These are phyloP conservation scores for Tachycineta bicolor DNA, from an alignment of 2,113 vertebrate genomes.

Conservation along the genomic window DNA sequence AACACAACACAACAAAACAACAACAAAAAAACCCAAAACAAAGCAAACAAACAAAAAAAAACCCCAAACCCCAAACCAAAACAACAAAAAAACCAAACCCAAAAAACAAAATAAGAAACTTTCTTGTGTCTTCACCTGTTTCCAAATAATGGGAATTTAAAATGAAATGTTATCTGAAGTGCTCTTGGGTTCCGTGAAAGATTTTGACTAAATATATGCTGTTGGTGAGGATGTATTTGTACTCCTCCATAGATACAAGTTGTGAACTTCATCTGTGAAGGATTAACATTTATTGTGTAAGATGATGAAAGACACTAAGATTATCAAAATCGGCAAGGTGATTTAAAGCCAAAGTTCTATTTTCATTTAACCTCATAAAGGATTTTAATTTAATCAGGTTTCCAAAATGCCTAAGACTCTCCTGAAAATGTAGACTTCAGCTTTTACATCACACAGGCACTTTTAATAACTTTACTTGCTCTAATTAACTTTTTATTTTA, in stretches of 20 bases:
- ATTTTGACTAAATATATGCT: background rate
- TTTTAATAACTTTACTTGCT: conserved; percentile 42
- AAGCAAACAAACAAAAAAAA: too few species aligned
- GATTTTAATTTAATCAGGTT: conserved; percentile 31
- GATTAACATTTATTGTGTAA: background rate
- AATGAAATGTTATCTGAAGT: background rate
- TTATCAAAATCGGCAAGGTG: conserved; percentile 5
- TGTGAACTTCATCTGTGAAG: background rate
- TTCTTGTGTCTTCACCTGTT: background rate
- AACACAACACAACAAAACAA: too few species aligned
- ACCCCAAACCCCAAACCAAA: too few species aligned
- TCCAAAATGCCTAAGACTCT: conserved; percentile 11
- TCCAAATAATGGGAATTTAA: background rate
- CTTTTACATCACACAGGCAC: background rate
- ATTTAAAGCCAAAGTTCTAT: background rate
- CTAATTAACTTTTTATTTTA: conserved; percentile 59
- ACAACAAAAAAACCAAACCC: background rate
- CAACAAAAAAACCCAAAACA: too few species aligned
- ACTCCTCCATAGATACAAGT: background rate
- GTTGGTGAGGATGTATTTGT: background rate
- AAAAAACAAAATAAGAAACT: background rate
- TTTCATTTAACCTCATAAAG: conserved; percentile 14
- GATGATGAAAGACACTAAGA: background rate
- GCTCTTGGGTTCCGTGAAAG: background rate
- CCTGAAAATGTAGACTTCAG: background rate